Conservation (phyloP, 2,888 invertebrate genomes). For the Rhabditoides inermis region DNA sequence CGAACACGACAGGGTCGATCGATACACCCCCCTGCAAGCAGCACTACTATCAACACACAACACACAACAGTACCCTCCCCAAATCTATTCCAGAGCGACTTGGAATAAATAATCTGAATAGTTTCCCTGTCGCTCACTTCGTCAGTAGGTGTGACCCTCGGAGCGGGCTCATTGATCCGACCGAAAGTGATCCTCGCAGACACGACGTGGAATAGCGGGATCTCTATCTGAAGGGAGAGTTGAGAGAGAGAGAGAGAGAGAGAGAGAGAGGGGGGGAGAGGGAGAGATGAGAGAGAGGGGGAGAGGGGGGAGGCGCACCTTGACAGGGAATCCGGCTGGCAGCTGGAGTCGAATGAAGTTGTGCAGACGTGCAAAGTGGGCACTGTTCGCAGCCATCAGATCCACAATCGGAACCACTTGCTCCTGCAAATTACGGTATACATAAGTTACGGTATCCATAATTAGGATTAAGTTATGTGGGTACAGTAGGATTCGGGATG, state of each 20-base stretch:
- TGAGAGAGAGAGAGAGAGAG: too few relatives aligned
- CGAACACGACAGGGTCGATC: constrained; percentile 21
- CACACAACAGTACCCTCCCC: neutral
- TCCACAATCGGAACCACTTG: constrained; percentile 92
- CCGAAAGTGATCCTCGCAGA: constrained; percentile 37
- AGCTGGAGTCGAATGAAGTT: constrained; percentile 97
- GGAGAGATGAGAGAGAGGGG: too few relatives aligned
- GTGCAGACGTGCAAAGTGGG: constrained; percentile 90
- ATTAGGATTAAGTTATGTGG: neutral
- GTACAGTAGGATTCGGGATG: neutral
- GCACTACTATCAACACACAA: neutral
- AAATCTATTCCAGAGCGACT: neutral
- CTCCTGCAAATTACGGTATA: constrained; percentile 27
- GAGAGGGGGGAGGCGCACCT: constrained; percentile 53
- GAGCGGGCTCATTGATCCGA: constrained; percentile 34
- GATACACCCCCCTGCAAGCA: constrained; percentile 1
- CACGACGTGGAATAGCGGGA: constrained; percentile 37
- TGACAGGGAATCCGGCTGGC: constrained; percentile 64
- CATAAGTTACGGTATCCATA: neutral
- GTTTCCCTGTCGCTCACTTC: too few relatives aligned
- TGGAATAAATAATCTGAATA: too few relatives aligned
- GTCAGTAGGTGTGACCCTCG: constrained; percentile 26
- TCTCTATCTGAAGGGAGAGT: constrained; percentile 20
- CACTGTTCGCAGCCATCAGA: constrained; percentile 92
- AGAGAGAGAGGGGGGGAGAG: too few relatives aligned